Base-by-base conservation (phyloP, 2,797 vertebrate genomes). In the Poeciliopsis infans region DNA sequence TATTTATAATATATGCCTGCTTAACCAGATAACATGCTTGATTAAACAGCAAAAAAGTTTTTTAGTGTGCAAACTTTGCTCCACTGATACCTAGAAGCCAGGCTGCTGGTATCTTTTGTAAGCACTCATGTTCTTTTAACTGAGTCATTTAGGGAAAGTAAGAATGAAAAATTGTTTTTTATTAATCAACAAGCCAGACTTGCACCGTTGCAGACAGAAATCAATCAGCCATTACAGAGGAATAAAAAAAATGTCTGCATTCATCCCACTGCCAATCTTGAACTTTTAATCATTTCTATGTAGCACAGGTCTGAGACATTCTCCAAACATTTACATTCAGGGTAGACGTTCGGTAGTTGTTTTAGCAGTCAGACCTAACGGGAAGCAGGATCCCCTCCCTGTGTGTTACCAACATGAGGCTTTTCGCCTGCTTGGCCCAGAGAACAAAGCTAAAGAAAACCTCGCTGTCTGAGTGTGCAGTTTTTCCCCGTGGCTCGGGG, bases 401-500 rank as follows among this genome's bases (percentile, higher is more conserved):
- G 12, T 82, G 82, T 80, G 76, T 69, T 76, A 39, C 75, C 86
- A 83, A 93, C 92, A 87, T 89, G 83, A 72, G 90, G 69, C 71
- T 89, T 89, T 82, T 87, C 73, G 55, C 31, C 74, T 55, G 7
- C 81, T 94, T 94, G 91, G 93, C 93, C 83, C n/a, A 0, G 4
- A 85, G 92, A 94, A 93, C 91, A 95, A 95, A 95, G 93, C 47
- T 71, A 2, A 36, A 85, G 78, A 88, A 89, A 88, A 75, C 80
- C 83, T 84, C 76, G 86, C 91, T 85, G 86, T 69, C 78, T 87
- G 66, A 78, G 86, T 68, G 83, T 76, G 83, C 83, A 49, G 76
- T 79, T 85, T 86, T 85, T 81, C 49, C 79, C 57, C 61, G 46
- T 28, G 87, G 83, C 85, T 81, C 15, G 2, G 25, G 68, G 68